Evolutionary conservation across 2,113 vertebrate species (phyloP).

Genomic region (Ctenodactylus gundi): DNA sequence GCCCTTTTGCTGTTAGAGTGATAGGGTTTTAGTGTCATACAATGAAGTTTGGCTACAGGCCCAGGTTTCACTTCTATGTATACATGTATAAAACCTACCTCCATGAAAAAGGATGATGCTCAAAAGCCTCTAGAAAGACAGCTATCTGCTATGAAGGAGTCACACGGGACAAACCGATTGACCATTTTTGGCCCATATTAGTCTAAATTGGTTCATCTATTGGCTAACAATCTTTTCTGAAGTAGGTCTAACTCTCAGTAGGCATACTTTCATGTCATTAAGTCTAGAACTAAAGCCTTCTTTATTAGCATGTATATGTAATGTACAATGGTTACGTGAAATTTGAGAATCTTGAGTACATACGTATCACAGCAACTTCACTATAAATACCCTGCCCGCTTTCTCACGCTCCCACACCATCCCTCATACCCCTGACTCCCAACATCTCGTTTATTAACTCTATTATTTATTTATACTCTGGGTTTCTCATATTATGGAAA

Average conservation of each 20-base stretch:
- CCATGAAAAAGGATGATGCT: conserved; percentile 48
- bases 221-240: conserved; percentile 84
- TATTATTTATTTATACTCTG: too few species aligned
- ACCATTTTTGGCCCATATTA: conserved; percentile 86
- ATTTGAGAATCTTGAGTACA: too few species aligned
- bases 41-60: conserved; percentile 7
- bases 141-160: conserved; percentile 78
- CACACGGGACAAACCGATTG: conserved; percentile 85
- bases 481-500: too few species aligned
- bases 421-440: too few species aligned
- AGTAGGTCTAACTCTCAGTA: conserved; percentile 83
- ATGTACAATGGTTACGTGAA: too few species aligned
- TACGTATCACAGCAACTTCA: too few species aligned
- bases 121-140: conserved; percentile 61
- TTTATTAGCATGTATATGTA: too few species aligned
- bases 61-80: conserved; percentile 59
- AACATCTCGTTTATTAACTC: too few species aligned
- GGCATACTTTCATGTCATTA: conserved; percentile 89
- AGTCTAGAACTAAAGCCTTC: conserved; percentile 88
- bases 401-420: too few species aligned
- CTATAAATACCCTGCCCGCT: too few species aligned
- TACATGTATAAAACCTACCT: conserved; percentile 58
- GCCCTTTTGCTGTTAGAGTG: conserved; percentile 41
- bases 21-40: conserved; percentile 11
- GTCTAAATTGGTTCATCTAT: conserved; percentile 85